These are phyloP conservation scores for Daktulosphaira vitifoliae DNA, from an alignment of 1,140 invertebrate species.

Conservation along the genomic window DNA sequence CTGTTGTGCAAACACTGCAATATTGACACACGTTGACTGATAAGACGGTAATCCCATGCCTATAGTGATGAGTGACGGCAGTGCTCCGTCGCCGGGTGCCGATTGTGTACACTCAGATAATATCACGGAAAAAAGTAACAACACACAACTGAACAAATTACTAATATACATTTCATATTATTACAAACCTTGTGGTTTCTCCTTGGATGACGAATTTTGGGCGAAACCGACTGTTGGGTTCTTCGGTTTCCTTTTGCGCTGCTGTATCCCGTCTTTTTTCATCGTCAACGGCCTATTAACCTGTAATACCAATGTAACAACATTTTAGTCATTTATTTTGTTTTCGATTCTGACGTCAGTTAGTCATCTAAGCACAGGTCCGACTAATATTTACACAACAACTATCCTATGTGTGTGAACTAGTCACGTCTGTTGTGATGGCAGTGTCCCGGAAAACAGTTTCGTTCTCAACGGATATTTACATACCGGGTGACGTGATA, in stretches of 20 bases:
- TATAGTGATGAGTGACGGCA: too few species aligned
- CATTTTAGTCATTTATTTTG: background rate
- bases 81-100: background rate
- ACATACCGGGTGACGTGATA: constrained; percentile 20
- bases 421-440: background rate
- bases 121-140: constrained; percentile 6
- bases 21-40: constrained; percentile 24
- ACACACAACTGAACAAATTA: background rate
- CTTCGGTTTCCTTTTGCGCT: constrained; percentile 67
- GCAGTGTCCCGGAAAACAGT: background rate
- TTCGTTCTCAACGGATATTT: constrained; percentile 19
- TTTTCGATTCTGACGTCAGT: constrained; percentile 7
- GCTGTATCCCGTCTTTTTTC: constrained; percentile 94
- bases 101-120: background rate
- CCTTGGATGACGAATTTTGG: constrained; percentile 25
- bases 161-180: background rate
- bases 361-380: constrained; percentile 18
- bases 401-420: background rate
- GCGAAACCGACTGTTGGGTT: constrained; percentile 35
- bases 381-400: constrained; percentile 21
- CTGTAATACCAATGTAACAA: constrained; percentile 43
- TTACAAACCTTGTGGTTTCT: constrained; percentile 5
- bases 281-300: constrained; percentile 82
- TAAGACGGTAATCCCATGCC: constrained; percentile 17
- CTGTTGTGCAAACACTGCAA: constrained; percentile 25